Conservation (phyloP, 2,113 vertebrate species). For the Glaucomys volans region DNA sequence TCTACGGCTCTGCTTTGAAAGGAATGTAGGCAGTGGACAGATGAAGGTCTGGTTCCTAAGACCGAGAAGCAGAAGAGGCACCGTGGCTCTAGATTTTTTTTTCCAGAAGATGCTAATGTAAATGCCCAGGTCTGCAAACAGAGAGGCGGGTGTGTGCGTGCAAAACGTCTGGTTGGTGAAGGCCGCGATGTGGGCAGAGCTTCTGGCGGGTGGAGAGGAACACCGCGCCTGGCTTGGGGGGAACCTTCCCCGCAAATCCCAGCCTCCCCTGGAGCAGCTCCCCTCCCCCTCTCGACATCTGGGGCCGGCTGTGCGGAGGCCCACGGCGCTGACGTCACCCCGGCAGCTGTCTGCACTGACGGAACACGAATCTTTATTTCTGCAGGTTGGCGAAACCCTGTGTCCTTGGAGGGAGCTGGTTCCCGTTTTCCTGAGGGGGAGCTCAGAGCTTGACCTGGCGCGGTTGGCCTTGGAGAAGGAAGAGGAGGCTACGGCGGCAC, state of each 20-base stretch:
- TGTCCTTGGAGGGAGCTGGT: slow-evolving; percentile 89
- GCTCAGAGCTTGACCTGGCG: slow-evolving; percentile 86
- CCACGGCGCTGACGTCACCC: slow-evolving; percentile 58
- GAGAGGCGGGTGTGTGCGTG: neutral
- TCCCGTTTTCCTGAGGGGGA: slow-evolving; percentile 87
- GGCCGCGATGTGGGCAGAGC: neutral
- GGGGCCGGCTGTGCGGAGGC: neutral
- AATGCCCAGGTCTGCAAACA: neutral
- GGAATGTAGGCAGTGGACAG: neutral
- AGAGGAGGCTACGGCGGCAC: slow-evolving; percentile 81
- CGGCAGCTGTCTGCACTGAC: slow-evolving; percentile 58
- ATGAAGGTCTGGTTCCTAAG: neutral
- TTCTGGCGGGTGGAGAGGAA: neutral
- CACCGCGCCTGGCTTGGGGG: neutral
- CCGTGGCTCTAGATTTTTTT: neutral
- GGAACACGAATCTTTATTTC: slow-evolving; percentile 75
- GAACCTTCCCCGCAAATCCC: neutral
- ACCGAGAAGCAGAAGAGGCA: neutral
- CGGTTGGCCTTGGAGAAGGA: slow-evolving; percentile 84
- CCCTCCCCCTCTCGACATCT: neutral
- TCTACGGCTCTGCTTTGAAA: neutral
- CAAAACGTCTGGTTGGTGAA: neutral
- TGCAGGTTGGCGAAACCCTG: slow-evolving; percentile 88
- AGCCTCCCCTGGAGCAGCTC: neutral
- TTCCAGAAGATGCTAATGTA: neutral